Evolutionary conservation across 2,113 vertebrate genomes (phyloP).

Genomic region (Eira barbara): DNA sequence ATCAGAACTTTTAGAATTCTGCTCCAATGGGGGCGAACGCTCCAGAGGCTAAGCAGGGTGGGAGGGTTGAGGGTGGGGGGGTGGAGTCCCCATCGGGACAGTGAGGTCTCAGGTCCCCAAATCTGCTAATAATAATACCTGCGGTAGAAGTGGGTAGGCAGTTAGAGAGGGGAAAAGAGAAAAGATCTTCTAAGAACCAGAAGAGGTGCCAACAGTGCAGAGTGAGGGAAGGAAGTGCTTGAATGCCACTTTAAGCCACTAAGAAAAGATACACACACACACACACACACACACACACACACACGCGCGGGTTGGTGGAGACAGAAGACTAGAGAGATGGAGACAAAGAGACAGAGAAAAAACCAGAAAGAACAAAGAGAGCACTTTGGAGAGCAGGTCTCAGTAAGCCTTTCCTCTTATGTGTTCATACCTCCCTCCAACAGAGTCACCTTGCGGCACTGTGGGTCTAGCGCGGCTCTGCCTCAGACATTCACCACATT

Average conservation of each 20-base stretch:
- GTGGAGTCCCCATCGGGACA: no score
- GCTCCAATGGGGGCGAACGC: no score
- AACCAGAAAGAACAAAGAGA: not conserved
- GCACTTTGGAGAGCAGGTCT: not conserved
- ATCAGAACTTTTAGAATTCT: no score
- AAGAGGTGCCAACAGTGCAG: not conserved
- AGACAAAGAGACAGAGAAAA: not conserved
- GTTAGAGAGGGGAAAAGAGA: not conserved
- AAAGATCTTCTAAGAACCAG: not conserved
- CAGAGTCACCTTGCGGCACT: not conserved
- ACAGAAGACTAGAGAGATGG: not conserved
- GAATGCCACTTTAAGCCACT: not conserved
- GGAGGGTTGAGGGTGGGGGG: no score
- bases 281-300: not conserved
- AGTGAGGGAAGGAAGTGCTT: not conserved
- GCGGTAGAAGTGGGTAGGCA: not conserved
- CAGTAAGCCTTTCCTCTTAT: not conserved
- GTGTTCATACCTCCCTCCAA: accelerated
- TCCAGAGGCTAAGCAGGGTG: no score
- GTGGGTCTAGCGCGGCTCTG: not conserved
- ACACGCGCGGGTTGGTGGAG: not conserved
- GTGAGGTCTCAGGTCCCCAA: no score
- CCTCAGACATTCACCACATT: not conserved
- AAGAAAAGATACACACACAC: not conserved
- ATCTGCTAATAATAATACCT: not conserved